Evolutionary conservation across 1,140 invertebrate genomes (phyloP).

Genomic region (Ostrea denselamellosa): DNA sequence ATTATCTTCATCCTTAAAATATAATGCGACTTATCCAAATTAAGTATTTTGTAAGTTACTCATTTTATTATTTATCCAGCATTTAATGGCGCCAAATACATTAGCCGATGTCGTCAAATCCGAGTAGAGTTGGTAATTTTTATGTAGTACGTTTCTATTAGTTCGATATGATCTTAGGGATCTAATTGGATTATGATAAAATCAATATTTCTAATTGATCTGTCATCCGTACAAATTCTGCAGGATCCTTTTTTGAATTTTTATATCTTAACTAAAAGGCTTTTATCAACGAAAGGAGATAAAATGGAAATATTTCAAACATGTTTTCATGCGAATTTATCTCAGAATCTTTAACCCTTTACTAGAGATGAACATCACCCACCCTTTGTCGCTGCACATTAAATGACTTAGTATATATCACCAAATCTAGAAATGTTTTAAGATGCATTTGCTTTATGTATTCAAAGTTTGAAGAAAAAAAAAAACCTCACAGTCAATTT

Average conservation of each 20-base stretch:
- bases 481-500: background rate
- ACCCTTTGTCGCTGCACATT: constrained; percentile 19
- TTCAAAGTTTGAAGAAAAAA: constrained; percentile 16
- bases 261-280: constrained; percentile 45
- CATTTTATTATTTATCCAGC: constrained; percentile 30
- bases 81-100: constrained; percentile 40
- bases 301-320: constrained; percentile 38
- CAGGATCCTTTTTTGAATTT: constrained; percentile 41
- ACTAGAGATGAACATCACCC: constrained; percentile 16
- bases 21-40: constrained; percentile 38
- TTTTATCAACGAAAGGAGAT: constrained; percentile 41
- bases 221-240: constrained; percentile 41
- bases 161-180: constrained; percentile 22
- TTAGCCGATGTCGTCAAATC: constrained; percentile 33
- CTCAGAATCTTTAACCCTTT: constrained; percentile 6
- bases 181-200: constrained; percentile 49
- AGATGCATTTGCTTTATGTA: constrained; percentile 38
- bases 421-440: constrained; percentile 36
- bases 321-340: constrained; percentile 36
- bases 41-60: constrained; percentile 37
- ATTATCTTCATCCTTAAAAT: constrained; percentile 34
- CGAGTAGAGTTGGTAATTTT: constrained; percentile 17
- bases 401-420: constrained; percentile 35
- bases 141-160: constrained; percentile 39
- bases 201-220: constrained; percentile 45